Evolutionary conservation across 2,113 vertebrate genomes (phyloP).

Genomic region (Tinamus guttatus): DNA sequence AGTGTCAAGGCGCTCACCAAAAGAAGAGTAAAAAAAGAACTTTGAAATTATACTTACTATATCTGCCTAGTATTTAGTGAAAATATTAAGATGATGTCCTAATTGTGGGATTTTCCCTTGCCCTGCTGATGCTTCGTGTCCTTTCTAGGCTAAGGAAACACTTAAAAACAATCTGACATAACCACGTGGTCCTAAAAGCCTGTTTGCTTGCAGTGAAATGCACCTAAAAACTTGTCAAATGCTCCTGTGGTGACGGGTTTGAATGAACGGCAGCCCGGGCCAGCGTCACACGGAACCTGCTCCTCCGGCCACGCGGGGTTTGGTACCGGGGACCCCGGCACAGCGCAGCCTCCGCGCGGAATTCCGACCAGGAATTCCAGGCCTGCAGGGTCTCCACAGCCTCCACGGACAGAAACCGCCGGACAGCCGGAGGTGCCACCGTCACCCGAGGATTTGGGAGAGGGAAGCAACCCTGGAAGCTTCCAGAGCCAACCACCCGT

Average conservation of each 20-base stretch:
- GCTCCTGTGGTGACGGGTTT: neutral
- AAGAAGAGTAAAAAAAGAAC: neutral
- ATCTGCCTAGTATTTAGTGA: rapidly evolving
- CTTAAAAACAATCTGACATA: neutral
- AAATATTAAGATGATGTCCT: neutral
- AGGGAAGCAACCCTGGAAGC: neutral
- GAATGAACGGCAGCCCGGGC: rapidly evolving
- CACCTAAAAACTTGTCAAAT: neutral
- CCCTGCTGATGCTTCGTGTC: rapidly evolving
- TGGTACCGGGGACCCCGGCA: neutral
- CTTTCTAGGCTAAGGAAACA: neutral
- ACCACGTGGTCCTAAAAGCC: neutral
- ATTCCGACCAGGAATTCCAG: rapidly evolving
- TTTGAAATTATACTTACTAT: neutral
- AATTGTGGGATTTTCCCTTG: neutral
- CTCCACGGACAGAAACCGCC: neutral
- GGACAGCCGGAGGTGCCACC: rapidly evolving
- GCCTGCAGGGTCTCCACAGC: neutral
- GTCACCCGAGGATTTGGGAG: rapidly evolving
- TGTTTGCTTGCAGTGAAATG: neutral
- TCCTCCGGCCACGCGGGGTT: no score
- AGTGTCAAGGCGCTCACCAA: neutral
- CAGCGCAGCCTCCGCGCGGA: rapidly evolving
- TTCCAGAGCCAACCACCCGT: rapidly evolving
- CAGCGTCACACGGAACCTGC: no score